Base-by-base conservation (phyloP, 2,888 invertebrate species). In the Heliothis peltigera region DNA sequence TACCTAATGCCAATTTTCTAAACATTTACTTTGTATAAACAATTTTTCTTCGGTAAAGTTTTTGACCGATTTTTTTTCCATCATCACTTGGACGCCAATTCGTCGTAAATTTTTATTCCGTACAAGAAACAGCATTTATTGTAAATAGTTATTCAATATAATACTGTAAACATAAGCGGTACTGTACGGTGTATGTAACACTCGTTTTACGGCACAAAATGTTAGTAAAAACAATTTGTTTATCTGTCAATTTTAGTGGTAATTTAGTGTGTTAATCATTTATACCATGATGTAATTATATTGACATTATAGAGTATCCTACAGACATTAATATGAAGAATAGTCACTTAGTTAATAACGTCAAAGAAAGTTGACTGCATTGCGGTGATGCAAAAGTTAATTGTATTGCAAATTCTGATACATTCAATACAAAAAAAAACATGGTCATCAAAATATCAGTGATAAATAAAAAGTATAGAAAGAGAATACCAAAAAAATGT, bases 121-220 rank as follows among this genome's bases (percentile, higher is more conserved):
- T 58, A 42, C 57, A 52, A 56, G 7, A 49, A 63, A 72, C 55
- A 61, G 64, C 80, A 75, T 80, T 75, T 77, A 94, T 91, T 95
- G 95, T 95, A 95, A 91, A 95, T 94, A 95, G 91, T 91, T 92
- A 93, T 86, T 79, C 81, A 85, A 85, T 83, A 88, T 76, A 82
- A 85, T 89, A 89, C 84, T 87, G 84, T 91, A 90, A 71, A 87
- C 84, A 77, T 92, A 92, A 92, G 90, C 84, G 89, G 88, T 92
- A 93, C 86, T 87, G 87, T 92, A 91, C 89, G 90, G 92, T 93
- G 92, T 92, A 89, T 85, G 63, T 89, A 92, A 94, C 95, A 95
- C 95, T 95, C 94, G 95, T 95, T 95, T 94, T 94, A 91, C 89
- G 91, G 94, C 95, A 94, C 95, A 95, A 94, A 92, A 92, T 92